Conservation (phyloP, 2,797 vertebrate species). For the Synanceia verrucosa region DNA sequence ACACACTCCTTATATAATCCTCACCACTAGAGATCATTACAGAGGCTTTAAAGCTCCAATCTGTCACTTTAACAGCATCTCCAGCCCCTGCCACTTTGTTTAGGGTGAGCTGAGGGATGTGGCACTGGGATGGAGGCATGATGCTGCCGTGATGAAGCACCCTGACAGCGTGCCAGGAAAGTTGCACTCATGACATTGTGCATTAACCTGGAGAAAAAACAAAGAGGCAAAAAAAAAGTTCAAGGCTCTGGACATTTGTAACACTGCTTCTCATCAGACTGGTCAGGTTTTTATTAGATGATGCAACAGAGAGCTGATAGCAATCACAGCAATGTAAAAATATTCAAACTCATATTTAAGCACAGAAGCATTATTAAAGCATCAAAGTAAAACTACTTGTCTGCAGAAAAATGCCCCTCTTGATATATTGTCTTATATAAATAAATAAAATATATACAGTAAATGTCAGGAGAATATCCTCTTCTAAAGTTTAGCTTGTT, state of each 20-base stretch:
- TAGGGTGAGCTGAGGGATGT: slow-evolving; percentile 50
- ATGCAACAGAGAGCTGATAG: background rate
- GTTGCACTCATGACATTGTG: slow-evolving; percentile 17
- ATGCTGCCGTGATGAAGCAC: too few relatives aligned
- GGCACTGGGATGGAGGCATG: slow-evolving; percentile 30
- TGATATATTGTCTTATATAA: too few relatives aligned
- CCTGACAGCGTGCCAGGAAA: slow-evolving; percentile 47
- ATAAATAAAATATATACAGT: too few relatives aligned
- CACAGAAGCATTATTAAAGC: too few relatives aligned
- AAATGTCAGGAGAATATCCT: too few relatives aligned
- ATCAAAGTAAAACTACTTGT: too few relatives aligned
- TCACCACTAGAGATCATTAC: slow-evolving; percentile 58
- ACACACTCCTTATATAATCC: slow-evolving; percentile 62
- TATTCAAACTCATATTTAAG: too few relatives aligned
- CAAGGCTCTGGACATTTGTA: background rate
- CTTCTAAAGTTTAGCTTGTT: too few relatives aligned
- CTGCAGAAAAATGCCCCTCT: too few relatives aligned
- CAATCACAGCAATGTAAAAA: too few relatives aligned
- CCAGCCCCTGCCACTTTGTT: slow-evolving; percentile 57
- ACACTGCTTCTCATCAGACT: background rate
- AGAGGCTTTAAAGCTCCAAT: slow-evolving; percentile 54
- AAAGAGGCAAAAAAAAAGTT: slow-evolving; percentile 10
- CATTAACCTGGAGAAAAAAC: background rate
- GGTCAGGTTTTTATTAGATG: background rate
- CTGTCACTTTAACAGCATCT: slow-evolving; percentile 58